Evolutionary conservation across 2,113 vertebrate genomes (phyloP).

Genomic region (Epinephelus cyanopodus): DNA sequence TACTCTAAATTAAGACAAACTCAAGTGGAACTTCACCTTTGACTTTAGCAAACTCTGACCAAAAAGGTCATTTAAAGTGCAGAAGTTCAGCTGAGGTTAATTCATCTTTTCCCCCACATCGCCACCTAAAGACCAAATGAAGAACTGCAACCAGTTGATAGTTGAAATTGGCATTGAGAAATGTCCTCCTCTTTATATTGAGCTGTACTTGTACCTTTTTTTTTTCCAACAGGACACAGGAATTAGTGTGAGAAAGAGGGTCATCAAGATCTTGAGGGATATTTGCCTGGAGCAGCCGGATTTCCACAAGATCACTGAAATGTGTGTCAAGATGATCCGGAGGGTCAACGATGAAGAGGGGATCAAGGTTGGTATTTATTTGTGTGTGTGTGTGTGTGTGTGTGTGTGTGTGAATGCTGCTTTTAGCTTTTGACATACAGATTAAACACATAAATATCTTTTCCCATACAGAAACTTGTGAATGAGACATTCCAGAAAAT

Average conservation of each 20-base stretch:
- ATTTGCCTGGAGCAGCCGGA: conserved; percentile 98
- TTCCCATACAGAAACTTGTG: conserved; percentile 91
- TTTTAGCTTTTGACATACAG: not conserved
- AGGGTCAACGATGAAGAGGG: conserved; percentile 99
- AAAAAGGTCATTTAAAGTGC: conserved; percentile 41
- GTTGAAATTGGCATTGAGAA: not conserved
- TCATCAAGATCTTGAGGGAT: conserved; percentile 98
- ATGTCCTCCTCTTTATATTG: not conserved
- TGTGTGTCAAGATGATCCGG: conserved; percentile 99
- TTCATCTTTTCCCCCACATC: conserved; percentile 9
- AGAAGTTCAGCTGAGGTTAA: conserved; percentile 52
- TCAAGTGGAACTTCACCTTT: not conserved
- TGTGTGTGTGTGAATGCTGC: not conserved
- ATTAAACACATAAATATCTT: not conserved
- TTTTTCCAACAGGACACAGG: conserved; percentile 91
- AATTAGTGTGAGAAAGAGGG: conserved; percentile 98
- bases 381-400: too few relatives aligned
- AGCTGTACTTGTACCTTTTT: not conserved
- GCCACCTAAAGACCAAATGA: conserved; percentile 44
- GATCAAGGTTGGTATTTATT: conserved; percentile 91
- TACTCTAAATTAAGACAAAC: not conserved
- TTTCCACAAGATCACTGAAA: conserved; percentile 98
- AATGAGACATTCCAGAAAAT: conserved; percentile 99
- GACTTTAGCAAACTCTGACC: not conserved
- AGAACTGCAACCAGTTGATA: conserved; percentile 26